These are phyloP conservation scores for Lymantria monacha DNA, from an alignment of 2,888 invertebrate species.

Conservation along the genomic window DNA sequence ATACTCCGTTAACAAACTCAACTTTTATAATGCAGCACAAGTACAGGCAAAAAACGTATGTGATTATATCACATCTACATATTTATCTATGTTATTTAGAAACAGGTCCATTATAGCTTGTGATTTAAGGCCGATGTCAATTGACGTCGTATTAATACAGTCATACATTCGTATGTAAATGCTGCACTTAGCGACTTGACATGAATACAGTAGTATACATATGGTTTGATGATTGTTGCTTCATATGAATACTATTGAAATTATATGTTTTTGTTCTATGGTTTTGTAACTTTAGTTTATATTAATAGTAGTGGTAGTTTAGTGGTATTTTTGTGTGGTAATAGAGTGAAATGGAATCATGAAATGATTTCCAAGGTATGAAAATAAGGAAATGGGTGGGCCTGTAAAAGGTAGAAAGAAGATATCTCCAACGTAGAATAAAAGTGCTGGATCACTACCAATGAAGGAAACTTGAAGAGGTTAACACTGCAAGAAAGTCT, in stretches of 20 bases:
- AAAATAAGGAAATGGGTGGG: no score
- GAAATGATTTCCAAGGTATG: no score
- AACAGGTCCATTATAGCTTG: constrained; percentile 31
- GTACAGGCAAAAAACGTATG: background rate
- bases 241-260: constrained; percentile 12
- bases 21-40: background rate
- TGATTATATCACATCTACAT: background rate
- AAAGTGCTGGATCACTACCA: no score
- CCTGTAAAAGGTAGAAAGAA: no score
- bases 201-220: constrained; percentile 35
- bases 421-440: no score
- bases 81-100: constrained; percentile 19
- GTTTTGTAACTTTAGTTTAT: background rate
- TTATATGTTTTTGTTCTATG: background rate
- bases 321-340: no score
- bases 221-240: constrained; percentile 18
- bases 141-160: constrained; percentile 40
- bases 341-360: no score
- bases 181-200: constrained; percentile 32
- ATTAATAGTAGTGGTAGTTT: no score
- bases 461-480: no score
- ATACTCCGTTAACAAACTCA: no score
- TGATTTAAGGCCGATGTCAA: constrained; percentile 44
- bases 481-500: no score
- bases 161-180: constrained; percentile 43